Evolutionary conservation across 2,113 vertebrate genomes (phyloP).

Genomic region (Lagopus leucura): DNA sequence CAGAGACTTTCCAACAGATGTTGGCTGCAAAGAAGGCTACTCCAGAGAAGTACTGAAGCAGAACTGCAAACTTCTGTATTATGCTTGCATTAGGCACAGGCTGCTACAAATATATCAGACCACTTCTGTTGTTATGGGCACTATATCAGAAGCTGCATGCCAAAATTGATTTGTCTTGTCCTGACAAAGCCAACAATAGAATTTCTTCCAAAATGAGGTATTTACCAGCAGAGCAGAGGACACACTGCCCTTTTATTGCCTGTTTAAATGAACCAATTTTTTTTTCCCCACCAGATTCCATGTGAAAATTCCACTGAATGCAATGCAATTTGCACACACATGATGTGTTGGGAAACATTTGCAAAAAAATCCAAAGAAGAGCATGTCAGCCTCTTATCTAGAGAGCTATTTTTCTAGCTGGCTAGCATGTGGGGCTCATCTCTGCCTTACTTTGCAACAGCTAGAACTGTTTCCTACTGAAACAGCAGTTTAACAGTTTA

Average conservation of each 20-base stretch:
- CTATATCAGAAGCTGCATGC: neutral
- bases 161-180: neutral
- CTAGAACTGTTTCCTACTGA: constrained; percentile 36
- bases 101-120: neutral
- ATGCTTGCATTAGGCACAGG: neutral
- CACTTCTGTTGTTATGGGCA: fast-evolving
- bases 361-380: neutral
- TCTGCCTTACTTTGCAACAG: constrained; percentile 20
- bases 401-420: neutral
- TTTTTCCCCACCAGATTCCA: neutral
- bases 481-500: constrained; percentile 56
- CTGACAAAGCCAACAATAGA: constrained; percentile 5
- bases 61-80: neutral
- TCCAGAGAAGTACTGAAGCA: neutral
- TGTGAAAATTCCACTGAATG: neutral
- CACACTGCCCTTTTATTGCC: neutral
- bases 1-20: neutral
- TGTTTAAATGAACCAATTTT: neutral
- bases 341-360: neutral
- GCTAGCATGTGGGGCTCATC: neutral
- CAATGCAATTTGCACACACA: neutral
- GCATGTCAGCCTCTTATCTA: neutral
- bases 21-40: neutral
- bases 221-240: constrained; percentile 45
- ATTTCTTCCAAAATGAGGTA: constrained; percentile 31